Evolutionary conservation across 1,140 invertebrate species (phyloP), one percentile per base, ranked within the genome.

Genomic region (Drosophila tropicalis): DNA sequence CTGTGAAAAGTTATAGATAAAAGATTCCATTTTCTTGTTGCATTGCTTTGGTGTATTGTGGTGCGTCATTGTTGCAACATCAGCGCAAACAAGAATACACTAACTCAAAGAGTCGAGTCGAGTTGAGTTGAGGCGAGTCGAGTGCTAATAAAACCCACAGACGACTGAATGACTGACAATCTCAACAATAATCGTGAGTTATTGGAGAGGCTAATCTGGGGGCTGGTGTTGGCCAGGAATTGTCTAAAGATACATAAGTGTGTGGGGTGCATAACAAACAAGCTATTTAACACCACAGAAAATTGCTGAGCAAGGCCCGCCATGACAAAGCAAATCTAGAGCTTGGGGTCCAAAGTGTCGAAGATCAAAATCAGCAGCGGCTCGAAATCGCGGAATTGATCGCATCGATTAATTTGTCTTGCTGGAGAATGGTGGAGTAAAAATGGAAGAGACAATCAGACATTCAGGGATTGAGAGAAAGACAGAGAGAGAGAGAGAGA

Each of bases 391-490:
- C 75, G 67, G 82, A 90, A 90, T 91, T 90, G 90, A 91, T 90
- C 90, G 85, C 76, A 76, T 81, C 90, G 90, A 90, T 91, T 91
- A 91, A 91, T 91, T 91, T 91, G 90, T 91, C 85, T 91, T 91
- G 82, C 44, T 51, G 44, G 7, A 51, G 44, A 51, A 51, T 54
- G 39, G 32, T 17, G 44, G 41, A 29, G 58, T 25, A 15, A 36
- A 29, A 36, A 41, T 25, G 25, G 56, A 12, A 36, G 54, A 66
- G 54, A 41, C 15, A 66, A 25, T 25, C 29, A 47, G 41, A 67
- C 57, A 61, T 32, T 19, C 22, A 29, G 44, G 3, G 22, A 60
- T 25, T 32, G 15, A 7, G 55, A 47, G 29, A 29, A 29, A 29
- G 29, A 29, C 5, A 29, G 4, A 29, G 4, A 29, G 29, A 29